phyloP scores from a whole-genome alignment of 2,797 vertebrate species.

The Pterois miles region DNA sequence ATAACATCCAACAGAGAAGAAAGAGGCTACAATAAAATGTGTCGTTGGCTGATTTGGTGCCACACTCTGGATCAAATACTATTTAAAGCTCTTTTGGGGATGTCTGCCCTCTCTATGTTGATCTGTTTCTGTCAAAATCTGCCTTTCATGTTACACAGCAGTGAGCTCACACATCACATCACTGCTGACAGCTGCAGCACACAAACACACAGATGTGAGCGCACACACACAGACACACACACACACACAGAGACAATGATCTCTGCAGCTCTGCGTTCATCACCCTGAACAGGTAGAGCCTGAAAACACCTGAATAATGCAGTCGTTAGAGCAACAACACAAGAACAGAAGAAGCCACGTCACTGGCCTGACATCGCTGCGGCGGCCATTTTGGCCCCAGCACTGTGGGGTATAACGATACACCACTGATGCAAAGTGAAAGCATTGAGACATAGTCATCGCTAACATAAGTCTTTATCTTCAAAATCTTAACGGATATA shows the following conservation, averaged over 20 bases:
- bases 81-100: conserved; percentile 27
- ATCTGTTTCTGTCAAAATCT: conserved; percentile 61
- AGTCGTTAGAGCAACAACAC: not conserved
- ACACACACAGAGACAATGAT: conserved; percentile 26
- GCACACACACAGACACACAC: not conserved
- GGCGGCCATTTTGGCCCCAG: conserved; percentile 70
- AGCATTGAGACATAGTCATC: too few species aligned
- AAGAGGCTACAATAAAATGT: not conserved
- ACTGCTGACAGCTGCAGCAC: conserved; percentile 62
- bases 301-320: conserved; percentile 23
- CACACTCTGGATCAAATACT: conserved; percentile 13
- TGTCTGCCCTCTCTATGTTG: conserved; percentile 10
- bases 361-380: conserved; percentile 18
- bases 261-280: conserved; percentile 25
- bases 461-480: too few species aligned
- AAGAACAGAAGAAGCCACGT: conserved; percentile 32
- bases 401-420: too few species aligned
- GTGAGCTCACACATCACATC: conserved; percentile 51
- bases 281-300: conserved; percentile 33
- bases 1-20: not conserved
- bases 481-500: too few species aligned
- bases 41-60: not conserved
- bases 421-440: too few species aligned
- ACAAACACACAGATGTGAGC: not conserved
- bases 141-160: conserved; percentile 59